Conservation (phyloP, 2,888 invertebrate genomes). For the Chrysomela aeneicollis region DNA sequence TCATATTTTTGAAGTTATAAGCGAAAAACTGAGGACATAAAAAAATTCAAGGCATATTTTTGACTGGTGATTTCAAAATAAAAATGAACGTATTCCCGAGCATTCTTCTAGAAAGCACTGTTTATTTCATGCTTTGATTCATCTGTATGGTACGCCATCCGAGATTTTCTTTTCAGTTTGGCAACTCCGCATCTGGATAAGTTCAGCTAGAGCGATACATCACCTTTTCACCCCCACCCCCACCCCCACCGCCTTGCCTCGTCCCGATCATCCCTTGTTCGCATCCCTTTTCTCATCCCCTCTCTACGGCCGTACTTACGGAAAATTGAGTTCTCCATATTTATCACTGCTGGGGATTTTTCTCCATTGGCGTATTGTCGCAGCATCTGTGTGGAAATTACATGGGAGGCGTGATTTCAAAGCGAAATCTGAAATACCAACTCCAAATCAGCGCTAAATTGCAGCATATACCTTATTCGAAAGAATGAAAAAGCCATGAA, state of each 20-base stretch:
- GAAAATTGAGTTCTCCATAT: constrained; percentile 58
- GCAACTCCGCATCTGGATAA: constrained; percentile 29
- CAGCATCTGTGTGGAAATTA: background rate
- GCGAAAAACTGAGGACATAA: too few relatives aligned
- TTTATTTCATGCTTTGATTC: too few relatives aligned
- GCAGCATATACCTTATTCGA: too few relatives aligned
- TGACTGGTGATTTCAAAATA: too few relatives aligned
- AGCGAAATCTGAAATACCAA: too few relatives aligned
- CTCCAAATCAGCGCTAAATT: too few relatives aligned
- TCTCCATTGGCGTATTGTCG: background rate
- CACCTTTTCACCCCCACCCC: constrained; percentile 47
- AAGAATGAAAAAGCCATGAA: too few relatives aligned
- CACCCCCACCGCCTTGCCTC: constrained; percentile 32
- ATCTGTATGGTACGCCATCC: background rate
- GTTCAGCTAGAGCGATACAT: constrained; percentile 54
- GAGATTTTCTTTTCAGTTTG: background rate
- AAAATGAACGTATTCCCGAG: too few relatives aligned
- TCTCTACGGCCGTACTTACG: constrained; percentile 49
- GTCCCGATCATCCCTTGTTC: background rate
- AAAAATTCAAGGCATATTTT: too few relatives aligned
- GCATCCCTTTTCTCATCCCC: constrained; percentile 38
- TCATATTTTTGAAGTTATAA: too few relatives aligned
- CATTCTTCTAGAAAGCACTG: too few relatives aligned
- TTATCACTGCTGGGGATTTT: constrained; percentile 51
- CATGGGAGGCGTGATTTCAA: too few relatives aligned